phyloP scores from a whole-genome alignment of 2,113 vertebrate species.

The Ramphastos sulfuratus region DNA sequence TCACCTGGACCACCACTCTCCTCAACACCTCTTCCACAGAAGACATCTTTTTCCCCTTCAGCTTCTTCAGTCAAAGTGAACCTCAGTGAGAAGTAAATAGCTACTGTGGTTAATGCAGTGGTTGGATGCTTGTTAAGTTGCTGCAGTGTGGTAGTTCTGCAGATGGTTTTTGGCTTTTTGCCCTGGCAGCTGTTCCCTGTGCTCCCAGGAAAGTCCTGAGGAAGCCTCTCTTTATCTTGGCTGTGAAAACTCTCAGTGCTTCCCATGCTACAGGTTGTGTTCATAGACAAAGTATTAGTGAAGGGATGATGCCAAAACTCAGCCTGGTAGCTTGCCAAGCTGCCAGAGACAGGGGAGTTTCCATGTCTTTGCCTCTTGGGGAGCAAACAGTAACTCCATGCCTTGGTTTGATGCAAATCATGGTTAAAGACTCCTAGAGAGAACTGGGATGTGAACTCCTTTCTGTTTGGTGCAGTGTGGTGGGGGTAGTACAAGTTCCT shows the following conservation, averaged over 20 bases:
- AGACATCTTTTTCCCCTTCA: constrained; percentile 60
- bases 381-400: background rate
- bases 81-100: constrained; percentile 88
- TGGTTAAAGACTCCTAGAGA: background rate
- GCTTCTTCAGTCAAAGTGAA: constrained; percentile 82
- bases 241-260: background rate
- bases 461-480: background rate
- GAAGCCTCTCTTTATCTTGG: background rate
- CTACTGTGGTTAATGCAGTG: background rate
- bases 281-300: background rate
- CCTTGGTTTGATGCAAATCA: background rate
- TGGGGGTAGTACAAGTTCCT: background rate
- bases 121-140: background rate
- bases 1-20: background rate
- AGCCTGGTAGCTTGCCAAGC: background rate
- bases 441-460: background rate
- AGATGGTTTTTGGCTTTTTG: background rate
- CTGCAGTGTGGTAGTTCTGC: background rate
- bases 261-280: background rate
- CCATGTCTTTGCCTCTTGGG: background rate
- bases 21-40: constrained; percentile 44
- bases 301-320: background rate
- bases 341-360: background rate
- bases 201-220: background rate
- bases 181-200: background rate